Conservation (phyloP, 1,140 invertebrate genomes). For the Cecropterus lyciades region DNA sequence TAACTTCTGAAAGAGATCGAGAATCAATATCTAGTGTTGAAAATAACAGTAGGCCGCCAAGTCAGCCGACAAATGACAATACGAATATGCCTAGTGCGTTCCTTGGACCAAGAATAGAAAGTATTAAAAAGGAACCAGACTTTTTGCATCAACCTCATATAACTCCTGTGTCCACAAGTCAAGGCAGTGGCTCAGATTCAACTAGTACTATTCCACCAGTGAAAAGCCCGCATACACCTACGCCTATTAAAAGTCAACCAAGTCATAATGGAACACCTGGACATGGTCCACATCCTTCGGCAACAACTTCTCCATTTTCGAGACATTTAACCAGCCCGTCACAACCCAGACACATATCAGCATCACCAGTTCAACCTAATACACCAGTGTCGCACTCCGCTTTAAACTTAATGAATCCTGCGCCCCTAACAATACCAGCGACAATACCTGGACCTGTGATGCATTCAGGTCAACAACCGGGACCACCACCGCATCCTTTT, state of each 20-base stretch:
- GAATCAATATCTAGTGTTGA: conserved; percentile 78
- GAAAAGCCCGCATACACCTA: conserved; percentile 82
- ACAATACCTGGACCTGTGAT: conserved; percentile 89
- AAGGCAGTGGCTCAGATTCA: conserved; percentile 70
- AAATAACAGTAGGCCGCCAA: conserved; percentile 75
- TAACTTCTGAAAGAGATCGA: conserved; percentile 75
- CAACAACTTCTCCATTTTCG: conserved; percentile 80
- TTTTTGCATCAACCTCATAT: conserved; percentile 77
- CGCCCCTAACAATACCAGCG: conserved; percentile 86
- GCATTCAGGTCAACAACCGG: conserved; percentile 88
- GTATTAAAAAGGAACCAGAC: conserved; percentile 91
- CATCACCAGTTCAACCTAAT: conserved; percentile 79
- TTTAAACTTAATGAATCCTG: conserved; percentile 86
- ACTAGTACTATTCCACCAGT: conserved; percentile 65
- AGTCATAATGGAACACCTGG: conserved; percentile 71
- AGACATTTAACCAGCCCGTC: conserved; percentile 80
- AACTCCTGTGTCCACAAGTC: conserved; percentile 68
- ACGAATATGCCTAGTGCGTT: conserved; percentile 73
- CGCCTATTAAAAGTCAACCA: conserved; percentile 81
- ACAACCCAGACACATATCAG: conserved; percentile 78
- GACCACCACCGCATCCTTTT: conserved; percentile 86
- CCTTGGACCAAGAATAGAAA: conserved; percentile 86
- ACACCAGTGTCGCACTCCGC: conserved; percentile 85
- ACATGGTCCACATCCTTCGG: conserved; percentile 76
- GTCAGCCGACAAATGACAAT: conserved; percentile 75